Evolutionary conservation across 2,888 invertebrate genomes (phyloP).

Genomic region (Drosophila suboccidentalis): DNA sequence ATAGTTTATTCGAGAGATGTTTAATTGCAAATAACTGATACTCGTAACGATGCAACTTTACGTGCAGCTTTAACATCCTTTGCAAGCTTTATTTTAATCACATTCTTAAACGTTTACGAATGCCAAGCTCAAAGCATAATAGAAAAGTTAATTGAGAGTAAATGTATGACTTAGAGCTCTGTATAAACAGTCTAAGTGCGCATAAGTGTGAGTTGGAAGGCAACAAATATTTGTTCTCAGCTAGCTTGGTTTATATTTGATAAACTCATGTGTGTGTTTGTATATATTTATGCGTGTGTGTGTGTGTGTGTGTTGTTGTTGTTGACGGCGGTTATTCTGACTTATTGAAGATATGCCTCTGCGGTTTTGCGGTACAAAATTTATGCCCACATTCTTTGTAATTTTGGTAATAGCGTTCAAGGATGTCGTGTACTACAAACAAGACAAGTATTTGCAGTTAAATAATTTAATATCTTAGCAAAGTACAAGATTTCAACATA

Average conservation of each 20-base stretch:
- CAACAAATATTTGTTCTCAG: constrained; percentile 28
- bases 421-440: constrained; percentile 5
- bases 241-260: constrained; percentile 28
- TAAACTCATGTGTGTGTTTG: constrained; percentile 16
- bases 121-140: constrained; percentile 1
- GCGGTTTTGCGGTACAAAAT: constrained; percentile 1
- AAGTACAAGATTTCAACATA: not conserved
- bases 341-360: constrained; percentile 17
- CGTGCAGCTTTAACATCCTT: not conserved
- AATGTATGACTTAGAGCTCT: not conserved
- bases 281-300: constrained; percentile 1
- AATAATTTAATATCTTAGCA: not conserved
- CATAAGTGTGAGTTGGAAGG: constrained; percentile 1
- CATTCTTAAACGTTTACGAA: constrained; percentile 1
- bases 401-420: constrained; percentile 23
- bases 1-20: constrained; percentile 1
- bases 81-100: not conserved
- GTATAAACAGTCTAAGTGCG: constrained; percentile 11
- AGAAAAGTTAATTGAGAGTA: constrained; percentile 1
- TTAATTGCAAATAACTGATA: constrained; percentile 28
- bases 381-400: not conserved
- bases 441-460: not conserved
- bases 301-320: not conserved
- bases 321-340: constrained; percentile 13
- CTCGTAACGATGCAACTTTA: not conserved